Evolutionary conservation across 2,113 vertebrate genomes (phyloP).

Genomic region (Alethe diademata): DNA sequence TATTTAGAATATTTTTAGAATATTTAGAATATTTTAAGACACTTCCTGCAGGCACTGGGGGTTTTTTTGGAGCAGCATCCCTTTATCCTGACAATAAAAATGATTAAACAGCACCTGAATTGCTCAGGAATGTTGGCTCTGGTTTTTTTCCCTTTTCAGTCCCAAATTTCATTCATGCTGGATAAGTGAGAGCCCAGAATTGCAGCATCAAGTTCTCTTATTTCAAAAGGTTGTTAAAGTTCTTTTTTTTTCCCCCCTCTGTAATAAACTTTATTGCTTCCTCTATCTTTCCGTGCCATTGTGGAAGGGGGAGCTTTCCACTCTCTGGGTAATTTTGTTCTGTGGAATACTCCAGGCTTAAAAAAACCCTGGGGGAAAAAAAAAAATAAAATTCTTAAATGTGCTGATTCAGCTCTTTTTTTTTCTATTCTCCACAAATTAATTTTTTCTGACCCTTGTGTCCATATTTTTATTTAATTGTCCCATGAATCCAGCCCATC

Average conservation of each 20-base stretch:
- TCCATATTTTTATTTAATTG: neutral
- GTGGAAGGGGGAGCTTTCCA: neutral
- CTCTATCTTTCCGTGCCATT: neutral
- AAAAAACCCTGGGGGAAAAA: neutral
- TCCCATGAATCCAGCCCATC: neutral
- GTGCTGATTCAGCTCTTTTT: neutral
- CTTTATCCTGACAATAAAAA: neutral
- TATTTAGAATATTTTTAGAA: neutral
- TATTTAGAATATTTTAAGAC: neutral
- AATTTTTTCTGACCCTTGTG: neutral
- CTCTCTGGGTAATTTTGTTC: neutral
- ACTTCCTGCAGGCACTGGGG: neutral
- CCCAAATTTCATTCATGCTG: neutral
- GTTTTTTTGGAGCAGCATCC: neutral
- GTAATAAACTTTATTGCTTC: constrained; percentile 65
- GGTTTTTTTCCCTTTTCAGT: neutral
- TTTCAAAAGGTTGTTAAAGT: constrained; percentile 2
- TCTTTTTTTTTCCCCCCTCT: neutral
- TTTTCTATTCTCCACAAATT: neutral
- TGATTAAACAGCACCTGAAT: neutral
- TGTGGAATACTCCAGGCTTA: neutral
- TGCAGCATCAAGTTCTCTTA: neutral
- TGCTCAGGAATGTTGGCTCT: neutral
- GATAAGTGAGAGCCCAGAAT: neutral
- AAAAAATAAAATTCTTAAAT: neutral